Conservation (phyloP, 2,113 vertebrate species). For the Morone saxatilis region DNA sequence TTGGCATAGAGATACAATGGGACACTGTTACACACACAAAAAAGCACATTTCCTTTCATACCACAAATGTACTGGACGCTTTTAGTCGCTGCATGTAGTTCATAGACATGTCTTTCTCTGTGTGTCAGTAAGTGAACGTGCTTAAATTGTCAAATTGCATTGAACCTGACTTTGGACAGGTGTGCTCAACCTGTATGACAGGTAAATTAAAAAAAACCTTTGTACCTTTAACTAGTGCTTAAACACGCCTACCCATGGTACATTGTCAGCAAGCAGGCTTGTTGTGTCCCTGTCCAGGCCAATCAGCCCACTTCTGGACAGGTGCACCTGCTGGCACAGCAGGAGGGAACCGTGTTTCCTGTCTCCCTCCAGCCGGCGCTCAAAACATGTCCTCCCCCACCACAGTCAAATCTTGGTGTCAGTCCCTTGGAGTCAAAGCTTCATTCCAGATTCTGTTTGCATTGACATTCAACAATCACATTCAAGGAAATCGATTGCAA, state of each 20-base stretch:
- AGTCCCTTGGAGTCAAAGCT: background rate
- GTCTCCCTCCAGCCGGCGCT: background rate
- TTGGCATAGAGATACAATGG: background rate
- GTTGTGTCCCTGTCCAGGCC: background rate
- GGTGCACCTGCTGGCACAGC: constrained; percentile 26
- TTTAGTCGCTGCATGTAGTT: background rate
- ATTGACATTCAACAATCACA: background rate
- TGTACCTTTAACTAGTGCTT: background rate
- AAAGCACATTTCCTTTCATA: background rate
- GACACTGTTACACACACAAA: background rate
- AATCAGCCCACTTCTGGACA: constrained; percentile 15
- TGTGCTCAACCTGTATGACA: background rate
- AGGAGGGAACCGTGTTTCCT: background rate
- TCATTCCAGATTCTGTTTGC: background rate
- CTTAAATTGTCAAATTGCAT: background rate
- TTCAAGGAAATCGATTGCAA: background rate
- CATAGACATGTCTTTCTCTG: background rate
- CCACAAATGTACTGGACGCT: background rate
- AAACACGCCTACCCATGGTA: background rate
- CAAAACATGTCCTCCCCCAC: background rate
- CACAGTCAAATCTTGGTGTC: background rate
- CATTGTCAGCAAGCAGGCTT: background rate
- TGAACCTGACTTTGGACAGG: background rate
- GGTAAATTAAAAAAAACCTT: background rate
- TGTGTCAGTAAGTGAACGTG: background rate